Evolutionary conservation across 2,113 vertebrate species (phyloP).

Genomic region (Pelvicachromis taeniatus): DNA sequence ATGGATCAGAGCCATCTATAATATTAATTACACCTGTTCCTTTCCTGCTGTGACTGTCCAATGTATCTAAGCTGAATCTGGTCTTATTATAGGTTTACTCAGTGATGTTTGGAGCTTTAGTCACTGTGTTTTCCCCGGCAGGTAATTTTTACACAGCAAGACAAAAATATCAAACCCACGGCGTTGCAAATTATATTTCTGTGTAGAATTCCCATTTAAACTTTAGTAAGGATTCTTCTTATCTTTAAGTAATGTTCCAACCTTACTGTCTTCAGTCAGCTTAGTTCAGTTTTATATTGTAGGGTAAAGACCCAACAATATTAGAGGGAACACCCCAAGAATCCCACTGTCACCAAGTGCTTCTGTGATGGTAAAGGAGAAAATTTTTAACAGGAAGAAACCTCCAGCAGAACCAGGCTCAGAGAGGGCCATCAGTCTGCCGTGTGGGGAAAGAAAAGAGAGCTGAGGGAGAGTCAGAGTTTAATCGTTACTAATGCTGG

Average conservation of each 20-base stretch:
- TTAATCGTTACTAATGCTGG: neutral
- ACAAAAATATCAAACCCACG: neutral
- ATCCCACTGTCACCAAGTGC: neutral
- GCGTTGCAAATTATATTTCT: neutral
- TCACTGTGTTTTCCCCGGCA: neutral
- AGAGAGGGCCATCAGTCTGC: neutral
- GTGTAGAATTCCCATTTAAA: neutral
- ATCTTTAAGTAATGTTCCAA: neutral
- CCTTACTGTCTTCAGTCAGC: neutral
- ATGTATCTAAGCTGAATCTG: neutral
- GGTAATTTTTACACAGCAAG: neutral
- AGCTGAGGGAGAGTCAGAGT: neutral
- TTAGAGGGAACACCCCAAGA: neutral
- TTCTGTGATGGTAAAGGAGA: neutral
- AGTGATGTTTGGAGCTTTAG: neutral
- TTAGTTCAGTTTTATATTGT: neutral
- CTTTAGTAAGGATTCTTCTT: neutral
- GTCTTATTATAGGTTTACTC: neutral
- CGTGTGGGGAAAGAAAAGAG: neutral
- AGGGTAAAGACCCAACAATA: neutral
- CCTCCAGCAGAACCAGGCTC: neutral
- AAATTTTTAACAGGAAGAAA: neutral
- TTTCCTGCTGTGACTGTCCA: neutral
- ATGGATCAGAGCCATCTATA: neutral
- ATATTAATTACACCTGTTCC: slow-evolving; percentile 11